Evolutionary conservation across 2,888 invertebrate species (phyloP).

Genomic region (Corbicula japonica): DNA sequence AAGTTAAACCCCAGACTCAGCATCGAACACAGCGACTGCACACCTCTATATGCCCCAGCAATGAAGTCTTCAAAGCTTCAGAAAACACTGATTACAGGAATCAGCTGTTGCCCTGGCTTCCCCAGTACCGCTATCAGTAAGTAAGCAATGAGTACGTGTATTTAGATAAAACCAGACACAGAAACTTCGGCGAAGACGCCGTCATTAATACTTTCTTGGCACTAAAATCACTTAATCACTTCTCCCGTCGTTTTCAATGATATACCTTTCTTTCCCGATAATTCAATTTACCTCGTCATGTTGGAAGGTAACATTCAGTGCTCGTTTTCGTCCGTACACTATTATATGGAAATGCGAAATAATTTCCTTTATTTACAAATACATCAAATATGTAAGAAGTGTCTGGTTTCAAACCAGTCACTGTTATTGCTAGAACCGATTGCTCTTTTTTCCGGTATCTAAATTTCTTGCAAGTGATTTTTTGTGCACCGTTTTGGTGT

Average conservation of each 20-base stretch:
- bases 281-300: conserved; percentile 39
- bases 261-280: conserved; percentile 27
- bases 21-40: no score
- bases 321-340: conserved; percentile 81
- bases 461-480: conserved; percentile 68
- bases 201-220: conserved; percentile 44
- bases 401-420: conserved; percentile 79
- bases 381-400: conserved; percentile 84
- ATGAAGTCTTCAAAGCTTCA: no score
- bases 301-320: conserved; percentile 64
- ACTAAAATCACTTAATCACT: conserved; percentile 36
- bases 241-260: conserved; percentile 27
- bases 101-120: no score
- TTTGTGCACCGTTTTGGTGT: conserved; percentile 48
- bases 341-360: conserved; percentile 79
- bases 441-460: conserved; percentile 70
- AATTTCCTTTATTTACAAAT: conserved; percentile 79
- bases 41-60: no score
- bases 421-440: conserved; percentile 79
- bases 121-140: no score
- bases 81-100: no score
- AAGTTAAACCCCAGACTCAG: no score
- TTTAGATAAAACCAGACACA: conserved; percentile 25
- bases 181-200: conserved; percentile 11
- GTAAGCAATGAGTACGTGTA: no score